A percentile compares a stretch with the other conserved stretches of the same genome.
phyloP scores from a whole-genome alignment of 2,888 invertebrate species.

The Melolontha melolontha region DNA sequence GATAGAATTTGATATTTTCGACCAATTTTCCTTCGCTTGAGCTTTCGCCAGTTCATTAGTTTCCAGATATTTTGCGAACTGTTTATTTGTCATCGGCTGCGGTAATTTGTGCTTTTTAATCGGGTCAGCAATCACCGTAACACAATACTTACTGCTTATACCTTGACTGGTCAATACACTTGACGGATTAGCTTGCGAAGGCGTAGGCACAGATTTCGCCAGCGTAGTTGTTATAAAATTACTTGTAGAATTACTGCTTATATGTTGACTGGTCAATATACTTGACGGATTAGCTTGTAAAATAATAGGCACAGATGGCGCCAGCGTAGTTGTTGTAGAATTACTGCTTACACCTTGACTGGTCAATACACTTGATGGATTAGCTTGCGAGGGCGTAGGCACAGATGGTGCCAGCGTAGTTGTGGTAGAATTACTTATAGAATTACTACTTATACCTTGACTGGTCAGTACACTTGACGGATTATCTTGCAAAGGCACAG shows the following conservation, averaged over 20 bases:
- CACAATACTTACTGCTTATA: slow-evolving; percentile 42
- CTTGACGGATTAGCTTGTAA: no score
- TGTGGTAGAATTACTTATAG: no score
- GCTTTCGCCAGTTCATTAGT: slow-evolving; percentile 5
- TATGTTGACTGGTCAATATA: no score
- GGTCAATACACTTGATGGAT: slow-evolving; percentile 13
- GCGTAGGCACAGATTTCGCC: background rate
- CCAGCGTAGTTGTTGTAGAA: no score
- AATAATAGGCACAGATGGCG: no score
- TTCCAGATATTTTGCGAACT: slow-evolving; percentile 23
- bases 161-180: slow-evolving; percentile 21
- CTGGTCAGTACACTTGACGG: slow-evolving; percentile 15
- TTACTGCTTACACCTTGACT: slow-evolving; percentile 41
- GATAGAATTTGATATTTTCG: slow-evolving; percentile 8
- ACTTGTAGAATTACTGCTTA: no score
- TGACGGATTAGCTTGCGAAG: slow-evolving; percentile 1
- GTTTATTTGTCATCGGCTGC: slow-evolving; percentile 20
- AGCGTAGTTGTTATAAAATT: no score
- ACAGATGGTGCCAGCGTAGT: background rate
- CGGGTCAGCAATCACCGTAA: slow-evolving; percentile 40
- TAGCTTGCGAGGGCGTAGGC: background rate
- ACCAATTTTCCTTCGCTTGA: background rate
- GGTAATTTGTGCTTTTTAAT: slow-evolving; percentile 27
- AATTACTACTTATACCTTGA: slow-evolving; percentile 35
- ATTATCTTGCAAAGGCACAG: background rate